Base-by-base conservation (phyloP, 2,888 invertebrate species). In the Melanargia galathea region DNA sequence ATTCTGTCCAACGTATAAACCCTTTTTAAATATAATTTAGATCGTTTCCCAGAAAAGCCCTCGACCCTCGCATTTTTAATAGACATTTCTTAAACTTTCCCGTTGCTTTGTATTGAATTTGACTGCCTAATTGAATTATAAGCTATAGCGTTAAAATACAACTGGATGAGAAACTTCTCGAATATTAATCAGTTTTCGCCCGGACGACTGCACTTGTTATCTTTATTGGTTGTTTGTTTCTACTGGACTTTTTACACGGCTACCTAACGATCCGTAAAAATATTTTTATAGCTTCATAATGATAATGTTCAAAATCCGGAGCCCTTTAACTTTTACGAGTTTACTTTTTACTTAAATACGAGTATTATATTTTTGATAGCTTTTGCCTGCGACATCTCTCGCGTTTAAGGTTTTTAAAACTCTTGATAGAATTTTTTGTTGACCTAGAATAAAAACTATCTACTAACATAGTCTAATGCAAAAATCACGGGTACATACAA, bases 1-100 rank as follows among this genome's bases (percentile, higher is more conserved):
- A n/a, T 13, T n/a, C 16, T 16, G 49, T 2, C 24, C 26, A 6
- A 45, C 8, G 45, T 30, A 30, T 16, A 8, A 8, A 30, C 26
- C 49, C 26, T 49, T 26, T n/a, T 49, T 49, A n/a, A n/a, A n/a
- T 24, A 13, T 49, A 26, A 49, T 49, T 49, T 26, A 49, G 26
- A 13, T 26, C 26, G 30, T 49, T 49, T 30, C 49, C 16, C 49
- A 49, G 30, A 26, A 49, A 49, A 46, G 10, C 49, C 26, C 26
- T 49, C 16, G 7, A 8, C 16, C 16, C 26, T 26, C 16, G 8
- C 49, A 2, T 49, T 16, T n/a, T 30, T 49, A 49, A 49, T 30
- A 49, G 49, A 49, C 6, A 10, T 49, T 26, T 16, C 16, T 16
- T 16, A 26, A 26, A 49, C 49, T 49, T 49, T 30, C 22, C 16